Evolutionary conservation across 2,113 vertebrate genomes (phyloP).

Genomic region (Onychorhynchus coronatus): DNA sequence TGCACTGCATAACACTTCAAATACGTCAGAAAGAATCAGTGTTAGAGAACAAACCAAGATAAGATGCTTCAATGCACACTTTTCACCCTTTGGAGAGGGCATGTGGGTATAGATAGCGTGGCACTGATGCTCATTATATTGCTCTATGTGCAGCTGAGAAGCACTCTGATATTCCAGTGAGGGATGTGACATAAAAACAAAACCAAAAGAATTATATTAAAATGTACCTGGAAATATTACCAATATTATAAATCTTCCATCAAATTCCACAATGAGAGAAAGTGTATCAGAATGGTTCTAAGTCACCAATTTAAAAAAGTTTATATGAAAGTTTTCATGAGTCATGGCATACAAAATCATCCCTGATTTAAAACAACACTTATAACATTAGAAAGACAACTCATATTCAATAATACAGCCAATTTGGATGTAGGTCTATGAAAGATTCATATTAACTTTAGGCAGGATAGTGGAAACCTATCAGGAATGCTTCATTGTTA

Average conservation of each 20-base stretch:
- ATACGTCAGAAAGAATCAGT: not conserved
- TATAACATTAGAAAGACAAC: not conserved
- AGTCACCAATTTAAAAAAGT: not conserved
- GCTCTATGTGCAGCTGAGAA: not conserved
- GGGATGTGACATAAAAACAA: not conserved
- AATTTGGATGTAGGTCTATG: not conserved
- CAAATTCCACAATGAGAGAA: not conserved
- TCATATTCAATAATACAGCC: not conserved
- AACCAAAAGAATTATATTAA: not conserved
- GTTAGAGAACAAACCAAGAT: not conserved
- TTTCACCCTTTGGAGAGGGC: not conserved
- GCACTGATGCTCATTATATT: not conserved
- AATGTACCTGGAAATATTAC: not conserved
- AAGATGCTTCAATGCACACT: not conserved
- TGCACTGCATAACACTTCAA: not conserved
- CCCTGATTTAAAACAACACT: not conserved
- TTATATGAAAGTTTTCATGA: not conserved
- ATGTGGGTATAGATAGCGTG: rapidly evolving
- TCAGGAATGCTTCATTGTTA: not conserved
- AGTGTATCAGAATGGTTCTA: not conserved
- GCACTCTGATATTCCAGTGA: not conserved
- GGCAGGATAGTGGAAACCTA: not conserved
- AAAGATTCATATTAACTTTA: not conserved
- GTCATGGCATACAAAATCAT: not conserved
- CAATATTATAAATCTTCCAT: not conserved